These are phyloP conservation scores for Ictalurus furcatus DNA, from an alignment of 2,113 vertebrate genomes.

Conservation along the genomic window DNA sequence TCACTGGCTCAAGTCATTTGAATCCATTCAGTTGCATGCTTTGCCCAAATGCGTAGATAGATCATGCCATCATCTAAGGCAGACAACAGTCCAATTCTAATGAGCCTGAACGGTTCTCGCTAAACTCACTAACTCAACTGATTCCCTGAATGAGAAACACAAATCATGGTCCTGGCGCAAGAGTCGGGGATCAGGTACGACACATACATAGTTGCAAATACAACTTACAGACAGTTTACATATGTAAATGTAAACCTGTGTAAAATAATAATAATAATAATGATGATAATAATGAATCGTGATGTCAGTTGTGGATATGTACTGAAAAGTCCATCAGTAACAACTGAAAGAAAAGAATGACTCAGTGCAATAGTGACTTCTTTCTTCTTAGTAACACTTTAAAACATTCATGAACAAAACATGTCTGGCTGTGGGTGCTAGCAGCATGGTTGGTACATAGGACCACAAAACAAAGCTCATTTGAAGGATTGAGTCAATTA, in stretches of 20 bases:
- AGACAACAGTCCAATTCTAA: not conserved
- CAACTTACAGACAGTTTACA: not conserved
- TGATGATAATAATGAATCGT: not conserved
- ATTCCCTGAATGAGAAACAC: not conserved
- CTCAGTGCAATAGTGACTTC: not conserved
- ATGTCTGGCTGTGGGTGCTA: conserved; percentile 22
- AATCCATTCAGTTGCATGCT: not conserved
- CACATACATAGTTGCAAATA: not conserved
- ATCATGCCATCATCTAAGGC: no score
- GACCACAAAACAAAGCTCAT: conserved; percentile 62
- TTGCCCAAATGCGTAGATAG: not conserved
- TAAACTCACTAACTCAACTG: not conserved
- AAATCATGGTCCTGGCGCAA: not conserved
- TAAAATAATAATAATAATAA: not conserved
- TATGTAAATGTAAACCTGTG: not conserved
- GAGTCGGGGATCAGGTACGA: not conserved
- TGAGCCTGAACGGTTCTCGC: not conserved
- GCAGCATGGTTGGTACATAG: conserved; percentile 3
- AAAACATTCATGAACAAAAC: not conserved
- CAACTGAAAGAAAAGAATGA: not conserved
- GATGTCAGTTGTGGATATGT: not conserved
- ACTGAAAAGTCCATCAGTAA: not conserved
- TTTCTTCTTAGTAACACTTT: not conserved
- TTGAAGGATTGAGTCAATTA: conserved; percentile 58
- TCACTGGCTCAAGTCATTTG: not conserved